phyloP scores from a whole-genome alignment of 1,140 invertebrate genomes.

The Bombus sibiricus region DNA sequence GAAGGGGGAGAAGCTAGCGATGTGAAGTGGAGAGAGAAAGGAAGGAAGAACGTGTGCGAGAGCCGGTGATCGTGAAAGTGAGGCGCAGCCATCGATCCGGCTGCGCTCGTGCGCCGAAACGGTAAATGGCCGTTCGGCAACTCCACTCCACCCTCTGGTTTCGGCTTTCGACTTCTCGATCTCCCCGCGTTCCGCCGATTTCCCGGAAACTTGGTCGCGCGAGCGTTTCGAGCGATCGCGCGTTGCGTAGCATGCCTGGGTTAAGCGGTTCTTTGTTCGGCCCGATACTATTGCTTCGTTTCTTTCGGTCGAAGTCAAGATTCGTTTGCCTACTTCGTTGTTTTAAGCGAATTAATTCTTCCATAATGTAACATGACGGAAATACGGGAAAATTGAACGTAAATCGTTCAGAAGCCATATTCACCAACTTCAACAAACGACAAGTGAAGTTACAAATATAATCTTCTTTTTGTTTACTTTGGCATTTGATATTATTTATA shows the following conservation, averaged over 20 bases:
- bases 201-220: not conserved
- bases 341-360: too few relatives aligned
- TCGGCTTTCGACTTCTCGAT: constrained; percentile 46
- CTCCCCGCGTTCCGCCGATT: constrained; percentile 18
- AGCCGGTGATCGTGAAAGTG: constrained; percentile 66
- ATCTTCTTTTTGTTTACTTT: too few relatives aligned
- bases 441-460: too few relatives aligned
- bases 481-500: too few relatives aligned
- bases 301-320: too few relatives aligned
- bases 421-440: too few relatives aligned
- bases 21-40: constrained; percentile 34
- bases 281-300: too few relatives aligned
- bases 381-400: too few relatives aligned
- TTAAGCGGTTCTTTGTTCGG: not conserved
- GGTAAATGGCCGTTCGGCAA: constrained; percentile 62
- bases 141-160: constrained; percentile 35
- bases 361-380: too few relatives aligned
- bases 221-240: not conserved
- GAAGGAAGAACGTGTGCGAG: constrained; percentile 32
- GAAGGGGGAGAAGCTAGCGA: constrained; percentile 1
- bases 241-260: not conserved
- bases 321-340: too few relatives aligned
- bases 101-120: constrained; percentile 63
- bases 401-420: too few relatives aligned
- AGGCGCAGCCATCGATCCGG: constrained; percentile 66